A percentile compares a stretch with the other conserved stretches of the same genome.
Conservation (phyloP, 2,888 invertebrate species). For the Archips xylosteana region DNA sequence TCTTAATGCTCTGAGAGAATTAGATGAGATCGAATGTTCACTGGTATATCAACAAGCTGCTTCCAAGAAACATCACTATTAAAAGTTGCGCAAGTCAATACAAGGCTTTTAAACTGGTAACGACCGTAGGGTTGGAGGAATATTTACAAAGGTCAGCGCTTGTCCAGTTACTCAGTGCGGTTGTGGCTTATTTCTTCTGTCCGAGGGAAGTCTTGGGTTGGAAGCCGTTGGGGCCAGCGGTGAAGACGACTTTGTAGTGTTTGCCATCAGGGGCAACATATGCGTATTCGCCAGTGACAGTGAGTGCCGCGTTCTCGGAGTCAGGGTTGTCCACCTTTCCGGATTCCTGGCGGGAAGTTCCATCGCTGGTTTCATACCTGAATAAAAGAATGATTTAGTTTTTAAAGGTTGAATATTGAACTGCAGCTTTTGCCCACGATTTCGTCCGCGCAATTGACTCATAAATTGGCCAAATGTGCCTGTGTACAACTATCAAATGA, state of each 20-base stretch:
- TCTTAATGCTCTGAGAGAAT: slow-evolving; percentile 50
- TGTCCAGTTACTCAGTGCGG: slow-evolving; percentile 3
- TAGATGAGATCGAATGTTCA: slow-evolving; percentile 63
- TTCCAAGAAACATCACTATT: slow-evolving; percentile 9
- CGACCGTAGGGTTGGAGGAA: slow-evolving; percentile 20
- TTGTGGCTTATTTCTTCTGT: slow-evolving; percentile 61
- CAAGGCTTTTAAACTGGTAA: slow-evolving; percentile 12
- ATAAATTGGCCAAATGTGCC: too few relatives aligned
- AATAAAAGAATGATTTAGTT: slow-evolving; percentile 13
- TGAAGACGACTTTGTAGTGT: slow-evolving; percentile 87
- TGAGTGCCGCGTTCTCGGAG: slow-evolving; percentile 87
- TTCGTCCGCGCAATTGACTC: too few relatives aligned
- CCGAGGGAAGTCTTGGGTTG: slow-evolving; percentile 83
- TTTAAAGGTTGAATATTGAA: too few relatives aligned
- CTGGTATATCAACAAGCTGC: slow-evolving; percentile 20
- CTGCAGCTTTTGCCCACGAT: too few relatives aligned
- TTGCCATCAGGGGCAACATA: slow-evolving; percentile 89
- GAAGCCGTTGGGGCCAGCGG: slow-evolving; percentile 87
- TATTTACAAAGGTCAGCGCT: slow-evolving; percentile 37
- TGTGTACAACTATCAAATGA: too few relatives aligned
- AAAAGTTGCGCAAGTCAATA: not conserved
- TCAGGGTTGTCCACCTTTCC: slow-evolving; percentile 88
- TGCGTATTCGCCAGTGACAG: slow-evolving; percentile 87
- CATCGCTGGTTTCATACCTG: slow-evolving; percentile 89
- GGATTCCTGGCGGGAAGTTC: slow-evolving; percentile 87